These are phyloP conservation scores for Stomatorhinus ivindoensis DNA, from an alignment of 2,113 vertebrate species.

Conservation along the genomic window DNA sequence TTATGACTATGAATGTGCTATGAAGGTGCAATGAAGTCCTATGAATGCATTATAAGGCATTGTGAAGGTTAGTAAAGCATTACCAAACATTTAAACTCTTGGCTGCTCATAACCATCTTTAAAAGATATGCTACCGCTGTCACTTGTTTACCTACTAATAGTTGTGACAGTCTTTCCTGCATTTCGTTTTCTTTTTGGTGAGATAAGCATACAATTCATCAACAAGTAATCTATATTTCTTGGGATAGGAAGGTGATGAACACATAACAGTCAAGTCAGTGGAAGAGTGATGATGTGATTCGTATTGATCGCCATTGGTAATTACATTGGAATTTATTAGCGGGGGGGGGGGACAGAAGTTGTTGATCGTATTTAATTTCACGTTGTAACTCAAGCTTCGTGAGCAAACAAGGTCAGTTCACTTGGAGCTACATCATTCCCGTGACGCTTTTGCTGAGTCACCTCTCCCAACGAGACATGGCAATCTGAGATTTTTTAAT, in stretches of 20 bases:
- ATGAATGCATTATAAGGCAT: not conserved
- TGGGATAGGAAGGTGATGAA: slow-evolving; percentile 13
- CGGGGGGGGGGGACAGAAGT: slow-evolving; percentile 21
- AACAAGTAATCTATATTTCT: slow-evolving; percentile 13
- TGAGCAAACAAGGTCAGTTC: slow-evolving; percentile 37
- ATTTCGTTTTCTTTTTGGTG: not conserved
- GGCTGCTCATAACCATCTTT: not conserved
- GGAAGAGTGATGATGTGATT: slow-evolving; percentile 30
- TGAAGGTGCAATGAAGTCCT: not conserved
- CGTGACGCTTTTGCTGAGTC: slow-evolving; percentile 39
- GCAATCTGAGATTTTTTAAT: slow-evolving; percentile 38
- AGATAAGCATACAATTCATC: slow-evolving; percentile 11
- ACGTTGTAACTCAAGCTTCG: slow-evolving; percentile 37
- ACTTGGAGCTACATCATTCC: slow-evolving; percentile 33
- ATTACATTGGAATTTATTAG: slow-evolving; percentile 46
- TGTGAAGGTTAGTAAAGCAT: not conserved
- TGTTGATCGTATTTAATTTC: slow-evolving; percentile 43
- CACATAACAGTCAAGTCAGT: slow-evolving; percentile 19
- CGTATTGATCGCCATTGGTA: slow-evolving; percentile 38
- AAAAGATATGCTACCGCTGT: not conserved
- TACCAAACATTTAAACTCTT: not conserved
- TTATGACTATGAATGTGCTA: not conserved
- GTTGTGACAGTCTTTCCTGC: not conserved
- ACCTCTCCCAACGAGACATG: slow-evolving; percentile 32
- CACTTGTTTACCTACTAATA: not conserved